These are phyloP conservation scores for Loriculus beryllinus DNA, from an alignment of 2,797 vertebrate species.

Conservation along the genomic window DNA sequence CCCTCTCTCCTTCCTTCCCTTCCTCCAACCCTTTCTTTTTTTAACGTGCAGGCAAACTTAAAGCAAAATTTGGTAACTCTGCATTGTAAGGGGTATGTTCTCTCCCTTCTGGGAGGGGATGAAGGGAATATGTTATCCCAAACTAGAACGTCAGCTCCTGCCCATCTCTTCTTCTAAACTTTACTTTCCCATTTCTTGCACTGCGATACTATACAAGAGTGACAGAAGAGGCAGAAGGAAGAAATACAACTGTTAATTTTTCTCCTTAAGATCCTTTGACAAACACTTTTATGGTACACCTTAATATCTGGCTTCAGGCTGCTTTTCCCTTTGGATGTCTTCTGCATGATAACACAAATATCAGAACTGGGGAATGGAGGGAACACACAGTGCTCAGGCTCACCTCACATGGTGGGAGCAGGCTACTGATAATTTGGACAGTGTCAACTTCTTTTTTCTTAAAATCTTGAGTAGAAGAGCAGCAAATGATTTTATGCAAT, in stretches of 20 bases:
- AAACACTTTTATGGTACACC: not conserved
- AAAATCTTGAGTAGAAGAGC: not conserved
- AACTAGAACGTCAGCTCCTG: not conserved
- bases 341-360: not conserved
- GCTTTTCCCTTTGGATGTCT: not conserved
- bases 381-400: not conserved
- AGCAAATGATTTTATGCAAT: not conserved
- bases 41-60: not conserved
- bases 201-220: fast-evolving
- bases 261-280: not conserved
- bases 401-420: fast-evolving
- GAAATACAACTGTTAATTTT: not conserved
- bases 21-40: not conserved
- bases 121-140: not conserved
- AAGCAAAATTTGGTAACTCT: not conserved
- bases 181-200: not conserved
- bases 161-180: not conserved
- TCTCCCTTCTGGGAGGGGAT: not conserved
- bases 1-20: not conserved
- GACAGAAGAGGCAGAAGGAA: not conserved
- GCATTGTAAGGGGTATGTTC: not conserved
- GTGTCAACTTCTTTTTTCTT: not conserved
- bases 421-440: not conserved
- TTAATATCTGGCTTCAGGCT: not conserved
- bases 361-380: not conserved